Conservation (phyloP, 2,888 invertebrate species). For the Eustalomyia histrio region DNA sequence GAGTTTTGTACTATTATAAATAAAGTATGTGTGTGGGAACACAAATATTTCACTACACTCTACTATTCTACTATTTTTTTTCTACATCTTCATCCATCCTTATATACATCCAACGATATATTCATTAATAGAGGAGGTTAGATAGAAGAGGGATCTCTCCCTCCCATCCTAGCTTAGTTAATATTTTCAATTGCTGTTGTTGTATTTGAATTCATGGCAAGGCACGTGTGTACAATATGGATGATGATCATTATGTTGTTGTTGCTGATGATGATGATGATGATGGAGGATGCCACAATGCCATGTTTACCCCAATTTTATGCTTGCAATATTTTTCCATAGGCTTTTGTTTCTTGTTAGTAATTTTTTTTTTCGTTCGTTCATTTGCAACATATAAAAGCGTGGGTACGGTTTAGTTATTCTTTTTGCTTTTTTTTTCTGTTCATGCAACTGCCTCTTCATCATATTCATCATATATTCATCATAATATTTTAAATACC, state of each 20-base stretch:
- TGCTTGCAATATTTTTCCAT: slow-evolving; percentile 53
- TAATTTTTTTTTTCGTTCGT: slow-evolving; percentile 39
- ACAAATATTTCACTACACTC: slow-evolving; percentile 5
- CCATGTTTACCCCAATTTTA: slow-evolving; percentile 75
- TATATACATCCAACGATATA: neutral
- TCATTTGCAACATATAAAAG: slow-evolving; percentile 43
- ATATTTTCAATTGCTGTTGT: slow-evolving; percentile 46
- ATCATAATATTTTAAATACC: slow-evolving; percentile 25
- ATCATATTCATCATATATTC: slow-evolving; percentile 15
- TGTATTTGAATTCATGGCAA: slow-evolving; percentile 54
- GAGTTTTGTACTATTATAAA: slow-evolving; percentile 34
- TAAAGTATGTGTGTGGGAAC: neutral
- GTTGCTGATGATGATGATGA: slow-evolving; percentile 35
- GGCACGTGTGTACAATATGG: slow-evolving; percentile 53
- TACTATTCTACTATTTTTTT: neutral
- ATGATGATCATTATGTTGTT: slow-evolving; percentile 35
- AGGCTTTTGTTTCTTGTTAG: slow-evolving; percentile 51
- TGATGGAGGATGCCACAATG: slow-evolving; percentile 55
- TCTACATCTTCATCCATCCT: neutral
- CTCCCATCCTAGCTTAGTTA: slow-evolving; percentile 1
- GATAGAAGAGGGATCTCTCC: slow-evolving; percentile 33
- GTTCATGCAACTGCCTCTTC: slow-evolving; percentile 24
- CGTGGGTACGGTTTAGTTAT: slow-evolving; percentile 51
- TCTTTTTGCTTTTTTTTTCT: slow-evolving; percentile 36
- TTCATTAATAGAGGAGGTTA: slow-evolving; percentile 18